phyloP scores from a whole-genome alignment of 2,888 invertebrate genomes.

The Lepidocyrtinus sp. region DNA sequence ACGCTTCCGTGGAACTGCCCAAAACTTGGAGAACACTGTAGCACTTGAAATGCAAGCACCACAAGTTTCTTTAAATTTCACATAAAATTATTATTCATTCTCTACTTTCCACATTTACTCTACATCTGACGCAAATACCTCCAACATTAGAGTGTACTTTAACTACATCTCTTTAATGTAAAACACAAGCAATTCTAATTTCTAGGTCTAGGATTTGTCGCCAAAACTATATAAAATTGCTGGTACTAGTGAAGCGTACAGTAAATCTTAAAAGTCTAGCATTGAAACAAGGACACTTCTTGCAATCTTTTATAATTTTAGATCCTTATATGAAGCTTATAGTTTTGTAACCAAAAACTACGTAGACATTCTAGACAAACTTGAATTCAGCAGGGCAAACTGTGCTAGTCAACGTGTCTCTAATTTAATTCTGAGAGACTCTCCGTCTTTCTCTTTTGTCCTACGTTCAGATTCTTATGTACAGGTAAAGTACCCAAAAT shows the following conservation, averaged over 20 bases:
- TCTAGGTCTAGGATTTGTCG: background rate
- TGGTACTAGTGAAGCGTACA: background rate
- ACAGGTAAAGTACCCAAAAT: conserved; percentile 9
- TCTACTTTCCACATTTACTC: background rate
- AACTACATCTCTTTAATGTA: background rate
- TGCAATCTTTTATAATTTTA: background rate
- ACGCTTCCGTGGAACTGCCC: too few relatives aligned
- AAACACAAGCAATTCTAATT: background rate
- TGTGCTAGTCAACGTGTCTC: conserved; percentile 23
- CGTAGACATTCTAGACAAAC: background rate
- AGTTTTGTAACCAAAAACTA: too few relatives aligned
- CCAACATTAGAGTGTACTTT: too few relatives aligned
- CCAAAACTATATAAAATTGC: background rate
- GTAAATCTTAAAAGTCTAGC: background rate
- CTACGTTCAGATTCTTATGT: background rate
- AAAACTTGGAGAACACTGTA: background rate
- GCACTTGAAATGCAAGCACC: conserved; percentile 13
- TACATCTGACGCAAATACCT: too few relatives aligned
- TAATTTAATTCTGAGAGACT: conserved; percentile 34
- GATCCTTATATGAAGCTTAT: too few relatives aligned
- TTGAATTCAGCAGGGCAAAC: background rate
- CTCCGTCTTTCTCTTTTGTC: background rate
- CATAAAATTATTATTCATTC: conserved; percentile 32
- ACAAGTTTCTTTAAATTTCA: conserved; percentile 54
- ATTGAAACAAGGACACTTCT: background rate